Conservation (phyloP, 2,888 invertebrate species). For the Synergus itoensis region DNA sequence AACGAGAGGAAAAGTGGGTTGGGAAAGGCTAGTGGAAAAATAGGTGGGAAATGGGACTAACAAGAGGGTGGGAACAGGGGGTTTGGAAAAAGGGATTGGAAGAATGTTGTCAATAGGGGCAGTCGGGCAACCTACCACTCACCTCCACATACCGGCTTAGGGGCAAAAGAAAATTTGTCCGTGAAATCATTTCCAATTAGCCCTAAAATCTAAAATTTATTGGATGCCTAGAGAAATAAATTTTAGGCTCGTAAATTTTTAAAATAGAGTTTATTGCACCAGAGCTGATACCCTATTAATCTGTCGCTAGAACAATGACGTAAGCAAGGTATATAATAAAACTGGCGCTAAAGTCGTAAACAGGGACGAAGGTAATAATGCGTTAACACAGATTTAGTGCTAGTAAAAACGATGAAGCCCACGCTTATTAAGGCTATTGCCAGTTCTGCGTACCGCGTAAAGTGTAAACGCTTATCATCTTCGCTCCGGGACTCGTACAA, state of each 20-base stretch:
- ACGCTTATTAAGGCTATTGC: constrained; percentile 61
- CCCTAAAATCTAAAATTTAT: neutral
- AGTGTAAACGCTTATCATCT: constrained; percentile 44
- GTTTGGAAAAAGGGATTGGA: no score
- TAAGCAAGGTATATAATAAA: constrained; percentile 41
- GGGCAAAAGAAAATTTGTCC: neutral
- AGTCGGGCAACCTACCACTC: no score
- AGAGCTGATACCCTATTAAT: constrained; percentile 43
- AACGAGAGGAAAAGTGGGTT: no score
- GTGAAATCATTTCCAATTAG: neutral
- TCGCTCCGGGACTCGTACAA: constrained; percentile 37
- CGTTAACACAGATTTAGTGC: constrained; percentile 66
- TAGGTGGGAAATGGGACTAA: no score
- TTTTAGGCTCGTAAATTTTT: neutral
- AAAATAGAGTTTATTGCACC: constrained; percentile 42
- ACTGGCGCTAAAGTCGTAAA: constrained; percentile 49
- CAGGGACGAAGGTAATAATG: constrained; percentile 59
- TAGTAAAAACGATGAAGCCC: constrained; percentile 57
- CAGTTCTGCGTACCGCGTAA: constrained; percentile 39
- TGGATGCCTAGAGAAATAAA: neutral
- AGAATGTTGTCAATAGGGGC: no score
- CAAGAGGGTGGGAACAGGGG: no score
- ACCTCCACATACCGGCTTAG: no score
- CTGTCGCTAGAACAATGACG: constrained; percentile 48
- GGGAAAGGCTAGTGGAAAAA: no score